Percentiles rank a stretch among this genome's conserved stretches.
These are phyloP conservation scores for Myiagra hebetior DNA, from an alignment of 2,113 vertebrate genomes.

Conservation along the genomic window DNA sequence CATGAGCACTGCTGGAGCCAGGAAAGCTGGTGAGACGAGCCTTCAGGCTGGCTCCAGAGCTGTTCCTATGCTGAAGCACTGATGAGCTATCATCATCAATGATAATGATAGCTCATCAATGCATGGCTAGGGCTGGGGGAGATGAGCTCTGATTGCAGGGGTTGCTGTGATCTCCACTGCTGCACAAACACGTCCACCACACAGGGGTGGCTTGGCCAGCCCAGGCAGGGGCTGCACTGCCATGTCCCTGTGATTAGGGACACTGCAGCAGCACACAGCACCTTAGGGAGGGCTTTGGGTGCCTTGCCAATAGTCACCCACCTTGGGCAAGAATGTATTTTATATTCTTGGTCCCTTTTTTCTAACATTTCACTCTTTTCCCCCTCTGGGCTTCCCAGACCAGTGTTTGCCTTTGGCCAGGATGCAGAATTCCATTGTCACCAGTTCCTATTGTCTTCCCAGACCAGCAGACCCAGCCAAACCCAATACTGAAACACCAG, in stretches of 20 bases:
- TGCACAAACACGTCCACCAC: rapidly evolving
- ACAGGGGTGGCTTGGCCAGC: background rate
- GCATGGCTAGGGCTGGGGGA: background rate
- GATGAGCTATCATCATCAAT: too few relatives aligned
- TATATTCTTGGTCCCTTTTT: background rate
- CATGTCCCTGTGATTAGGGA: background rate
- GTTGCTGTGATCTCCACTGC: background rate
- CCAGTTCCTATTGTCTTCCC: background rate
- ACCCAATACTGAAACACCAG: background rate
- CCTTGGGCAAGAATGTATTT: background rate
- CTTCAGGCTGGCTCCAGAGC: background rate
- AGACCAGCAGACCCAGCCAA: background rate
- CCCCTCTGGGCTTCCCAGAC: background rate
- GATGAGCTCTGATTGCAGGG: background rate
- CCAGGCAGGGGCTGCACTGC: background rate
- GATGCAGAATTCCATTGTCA: background rate
- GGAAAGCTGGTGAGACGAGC: background rate
- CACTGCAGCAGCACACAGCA: background rate
- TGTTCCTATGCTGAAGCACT: background rate
- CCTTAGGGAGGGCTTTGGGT: background rate
- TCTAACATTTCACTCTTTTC: background rate
- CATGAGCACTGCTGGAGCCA: background rate
- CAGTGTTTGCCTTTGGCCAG: background rate
- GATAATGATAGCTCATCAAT: background rate
- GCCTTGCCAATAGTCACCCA: background rate